These are phyloP conservation scores for Candidula unifasciata DNA, from an alignment of 2,888 invertebrate genomes.

Conservation along the genomic window DNA sequence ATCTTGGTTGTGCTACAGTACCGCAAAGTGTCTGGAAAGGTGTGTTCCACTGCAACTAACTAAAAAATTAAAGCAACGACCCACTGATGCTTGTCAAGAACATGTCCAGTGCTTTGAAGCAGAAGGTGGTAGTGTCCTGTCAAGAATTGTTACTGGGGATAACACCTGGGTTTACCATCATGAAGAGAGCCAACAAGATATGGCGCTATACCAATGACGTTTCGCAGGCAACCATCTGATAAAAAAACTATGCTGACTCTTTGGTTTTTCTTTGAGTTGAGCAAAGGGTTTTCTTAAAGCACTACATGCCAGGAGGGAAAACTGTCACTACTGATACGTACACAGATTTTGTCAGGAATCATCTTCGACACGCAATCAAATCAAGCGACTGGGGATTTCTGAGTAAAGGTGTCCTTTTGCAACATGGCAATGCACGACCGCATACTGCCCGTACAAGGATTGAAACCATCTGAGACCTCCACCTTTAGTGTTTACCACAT, in stretches of 20 bases:
- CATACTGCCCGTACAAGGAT: too few species aligned
- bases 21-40: too few species aligned
- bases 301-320: neutral
- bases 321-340: neutral
- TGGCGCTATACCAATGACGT: neutral
- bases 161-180: neutral
- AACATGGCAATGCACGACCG: neutral
- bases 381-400: neutral
- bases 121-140: neutral
- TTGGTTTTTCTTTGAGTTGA: neutral
- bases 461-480: too few species aligned
- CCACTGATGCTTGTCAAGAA: neutral
- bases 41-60: neutral
- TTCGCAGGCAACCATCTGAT: neutral
- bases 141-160: slow-evolving; percentile 1
- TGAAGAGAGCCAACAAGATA: neutral
- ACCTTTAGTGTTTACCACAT: too few species aligned
- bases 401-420: slow-evolving; percentile 12
- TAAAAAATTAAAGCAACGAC: neutral
- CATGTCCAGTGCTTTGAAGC: neutral
- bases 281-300: neutral
- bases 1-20: too few species aligned
- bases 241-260: neutral
- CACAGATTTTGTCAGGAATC: neutral
- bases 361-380: neutral